Base-by-base conservation (phyloP, 2,888 invertebrate genomes). In the Agrotis exclamationis region DNA sequence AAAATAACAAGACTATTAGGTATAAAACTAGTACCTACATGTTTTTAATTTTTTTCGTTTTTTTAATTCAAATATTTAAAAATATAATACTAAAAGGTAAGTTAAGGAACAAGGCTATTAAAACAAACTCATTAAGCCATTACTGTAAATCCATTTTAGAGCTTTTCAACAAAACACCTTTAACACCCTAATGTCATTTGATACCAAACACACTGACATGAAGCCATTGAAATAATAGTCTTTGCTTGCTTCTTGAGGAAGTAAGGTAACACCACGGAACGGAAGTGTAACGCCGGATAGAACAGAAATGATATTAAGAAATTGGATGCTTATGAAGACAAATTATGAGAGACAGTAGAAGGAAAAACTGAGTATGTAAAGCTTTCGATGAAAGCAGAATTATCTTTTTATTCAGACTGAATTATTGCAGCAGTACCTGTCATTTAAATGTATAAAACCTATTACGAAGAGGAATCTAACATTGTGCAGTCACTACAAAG, bases 151-250 rank as follows among this genome's bases (percentile, higher is more conserved):
- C 18, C 20, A 11, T 14, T 62, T 48, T 7, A 33, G 2, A 47
- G n/a, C 13, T 47, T 14, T 22, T 14, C 13, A 14, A 50, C n/a
- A 18, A 39, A 57, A 56, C 22, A 65, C 64, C n/a, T 13, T 54
- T 20, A n/a, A 7, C 50, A 60, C 39, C 28, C 33, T 57, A 48
- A 28, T 59, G 81, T 54, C 3, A 83, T 80, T 76, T 77, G 81
- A 84, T 81, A 83, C 77, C 60, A 82, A 73, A 77, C 70, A 62
- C 50, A 63, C 64, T 11, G 45, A 20, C 28, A 63, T n/a, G 83
- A 85, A 85, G 67, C 85, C 86, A 4, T 53, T 11, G 0, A 77
- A 78, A 63, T 63, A 57, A 3, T 58, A 74, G 74, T 75, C 71
- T 73, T 83, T 16, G 24, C 47, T 57, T 28, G 11, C 57, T 77